Evolutionary conservation across 2,113 vertebrate genomes (phyloP).

Genomic region (Eptesicus fuscus): DNA sequence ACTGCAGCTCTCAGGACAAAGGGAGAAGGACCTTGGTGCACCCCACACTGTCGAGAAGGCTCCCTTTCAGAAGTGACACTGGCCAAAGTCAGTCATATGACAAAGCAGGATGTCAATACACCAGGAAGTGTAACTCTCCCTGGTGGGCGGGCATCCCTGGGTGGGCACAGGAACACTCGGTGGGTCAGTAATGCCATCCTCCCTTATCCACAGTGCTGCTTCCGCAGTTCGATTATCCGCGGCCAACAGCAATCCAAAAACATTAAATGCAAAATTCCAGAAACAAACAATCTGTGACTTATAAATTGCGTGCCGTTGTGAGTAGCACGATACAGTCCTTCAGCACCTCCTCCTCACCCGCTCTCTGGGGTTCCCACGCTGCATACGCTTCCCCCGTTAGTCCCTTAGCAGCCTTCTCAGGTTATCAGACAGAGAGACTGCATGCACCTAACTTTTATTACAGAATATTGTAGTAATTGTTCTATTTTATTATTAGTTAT

Average conservation of each 20-base stretch:
- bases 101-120: not conserved
- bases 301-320: not conserved
- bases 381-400: accelerated
- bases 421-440: not conserved
- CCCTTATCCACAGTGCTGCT: not conserved
- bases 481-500: not conserved
- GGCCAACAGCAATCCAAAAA: not conserved
- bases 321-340: not conserved
- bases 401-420: not conserved
- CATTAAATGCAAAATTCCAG: not conserved
- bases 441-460: not conserved
- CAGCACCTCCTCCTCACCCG: not conserved
- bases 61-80: not conserved
- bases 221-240: accelerated
- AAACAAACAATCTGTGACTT: not conserved
- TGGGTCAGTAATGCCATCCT: not conserved
- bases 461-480: not conserved
- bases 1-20: accelerated
- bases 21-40: not conserved
- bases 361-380: not conserved
- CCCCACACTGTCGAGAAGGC: not conserved
- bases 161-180: not conserved
- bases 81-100: not conserved
- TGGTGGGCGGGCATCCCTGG: not conserved
- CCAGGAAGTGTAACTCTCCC: not conserved